Percentiles rank a stretch among this genome's conserved stretches.
Evolutionary conservation across 2,888 invertebrate species (phyloP).

Genomic region (Lysandra bellargus): DNA sequence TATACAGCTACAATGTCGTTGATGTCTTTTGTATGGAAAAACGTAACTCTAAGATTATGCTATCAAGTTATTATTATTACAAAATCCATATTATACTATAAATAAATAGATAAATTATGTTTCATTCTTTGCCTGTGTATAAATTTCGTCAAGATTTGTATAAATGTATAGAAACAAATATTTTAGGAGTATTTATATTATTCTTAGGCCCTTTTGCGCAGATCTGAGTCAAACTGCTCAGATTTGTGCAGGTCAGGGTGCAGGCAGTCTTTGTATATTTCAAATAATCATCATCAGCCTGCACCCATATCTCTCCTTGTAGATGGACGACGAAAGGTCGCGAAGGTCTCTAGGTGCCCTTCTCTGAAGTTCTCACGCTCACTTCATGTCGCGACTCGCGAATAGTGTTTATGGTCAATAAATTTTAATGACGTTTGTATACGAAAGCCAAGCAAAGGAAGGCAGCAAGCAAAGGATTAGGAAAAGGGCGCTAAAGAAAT

Average conservation of each 20-base stretch:
- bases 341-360: not conserved
- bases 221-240: too few relatives aligned
- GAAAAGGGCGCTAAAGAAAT: too few relatives aligned
- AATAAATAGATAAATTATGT: too few relatives aligned
- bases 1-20: not conserved
- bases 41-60: not conserved
- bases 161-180: too few relatives aligned
- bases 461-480: too few relatives aligned
- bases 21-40: conserved; percentile 15
- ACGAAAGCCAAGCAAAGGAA: not conserved
- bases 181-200: too few relatives aligned
- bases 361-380: conserved; percentile 4
- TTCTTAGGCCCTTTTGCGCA: too few relatives aligned
- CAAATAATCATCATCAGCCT: not conserved
- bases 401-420: conserved; percentile 5
- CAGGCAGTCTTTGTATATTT: not conserved
- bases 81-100: too few relatives aligned
- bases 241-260: too few relatives aligned
- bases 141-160: too few relatives aligned
- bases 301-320: not conserved
- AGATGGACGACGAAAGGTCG: not conserved
- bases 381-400: not conserved
- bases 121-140: too few relatives aligned
- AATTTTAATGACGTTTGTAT: not conserved
- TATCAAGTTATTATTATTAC: too few relatives aligned